A percentile compares a stretch with the other conserved stretches of the same genome.
These are phyloP conservation scores for Myoxocephalus aenaeus DNA, from an alignment of 2,797 vertebrate species.

Conservation along the genomic window DNA sequence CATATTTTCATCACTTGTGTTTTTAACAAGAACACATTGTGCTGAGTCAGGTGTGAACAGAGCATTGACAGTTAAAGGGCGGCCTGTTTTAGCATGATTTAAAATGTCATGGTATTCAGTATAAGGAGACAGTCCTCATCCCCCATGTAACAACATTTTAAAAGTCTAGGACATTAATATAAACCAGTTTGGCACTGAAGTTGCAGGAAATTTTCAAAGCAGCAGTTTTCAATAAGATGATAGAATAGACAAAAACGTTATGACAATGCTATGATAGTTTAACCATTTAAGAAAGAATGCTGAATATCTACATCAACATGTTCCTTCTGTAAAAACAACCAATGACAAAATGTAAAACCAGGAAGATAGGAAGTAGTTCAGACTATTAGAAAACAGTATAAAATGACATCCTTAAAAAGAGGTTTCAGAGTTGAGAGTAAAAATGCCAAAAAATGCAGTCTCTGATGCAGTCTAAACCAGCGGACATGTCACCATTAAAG, in stretches of 20 bases:
- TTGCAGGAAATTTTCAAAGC: conserved; percentile 68
- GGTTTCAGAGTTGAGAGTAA: conserved; percentile 84
- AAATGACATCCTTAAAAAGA: conserved; percentile 88
- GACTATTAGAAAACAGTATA: conserved; percentile 85
- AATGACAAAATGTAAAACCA: conserved; percentile 76
- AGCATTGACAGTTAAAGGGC: conserved; percentile 66
- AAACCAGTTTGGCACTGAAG: conserved; percentile 83
- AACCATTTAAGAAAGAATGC: conserved; percentile 66
- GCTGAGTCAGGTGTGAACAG: conserved; percentile 58
- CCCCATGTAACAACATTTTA: conserved; percentile 73
- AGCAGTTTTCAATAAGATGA: conserved; percentile 70
- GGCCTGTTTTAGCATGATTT: conserved; percentile 59
- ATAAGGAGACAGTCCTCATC: conserved; percentile 46
- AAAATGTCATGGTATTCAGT: conserved; percentile 50
- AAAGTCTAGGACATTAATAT: conserved; percentile 68
- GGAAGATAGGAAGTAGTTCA: conserved; percentile 79
- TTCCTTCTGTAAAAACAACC: conserved; percentile 77
- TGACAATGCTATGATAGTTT: conserved; percentile 71
- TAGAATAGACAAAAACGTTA: conserved; percentile 62
- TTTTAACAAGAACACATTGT: conserved; percentile 62
- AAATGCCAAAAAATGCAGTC: conserved; percentile 85
- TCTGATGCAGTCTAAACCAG: conserved; percentile 86
- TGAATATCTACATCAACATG: conserved; percentile 62
- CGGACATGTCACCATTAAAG: conserved; percentile 84
- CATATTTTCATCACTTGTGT: conserved; percentile 47